Base-by-base conservation (phyloP, 1,140 invertebrate species). In the Psix sp. region DNA sequence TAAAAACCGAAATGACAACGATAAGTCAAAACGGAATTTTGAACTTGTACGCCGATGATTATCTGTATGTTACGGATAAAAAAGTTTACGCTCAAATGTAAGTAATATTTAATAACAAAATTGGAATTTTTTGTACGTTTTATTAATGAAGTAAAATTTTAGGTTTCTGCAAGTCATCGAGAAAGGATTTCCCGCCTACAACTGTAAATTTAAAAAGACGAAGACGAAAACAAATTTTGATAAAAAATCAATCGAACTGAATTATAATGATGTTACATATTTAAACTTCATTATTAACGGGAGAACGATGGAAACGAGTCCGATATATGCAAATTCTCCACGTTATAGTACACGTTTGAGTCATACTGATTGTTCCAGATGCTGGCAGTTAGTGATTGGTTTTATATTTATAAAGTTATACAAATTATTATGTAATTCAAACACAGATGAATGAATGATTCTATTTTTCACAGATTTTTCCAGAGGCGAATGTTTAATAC, bases 181-280 rank as follows among this genome's bases (percentile, higher is more conserved):
- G 3, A 0, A 11, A 17, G 59, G 59, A 0, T 17, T 49, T 26
- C 46, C 46, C 3, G 3, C 15, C 0, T 63, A 63, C 9, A 42
- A 24, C 1, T 52, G 46, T 11, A 36, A 45, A 20, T 65, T 65
- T 3, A 63, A 52, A 4, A 9, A 45, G 9, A 0, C 1, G 5
- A 65, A 65, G 31, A 45, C 40, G 6, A 9, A 52, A 45, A 46
- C 31, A 0, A 65, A 65, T 9, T 65, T 65, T 20, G 7, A 65
- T 31, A 18, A 20, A 0, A 17, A 54, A 2, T 52, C 60, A 3
- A 51, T 65, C 26, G 60, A 54, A 65, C 15, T 52, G 0, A 46
- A 1, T 4, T 16, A 10, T n/a, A 7, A n/a, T 11, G 33, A 24
- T 20, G 17, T 62, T 9, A 20, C 7, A 14, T 62, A 49, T 14